phyloP scores from a whole-genome alignment of 1,140 invertebrate species.

The Drosophila melanica region DNA sequence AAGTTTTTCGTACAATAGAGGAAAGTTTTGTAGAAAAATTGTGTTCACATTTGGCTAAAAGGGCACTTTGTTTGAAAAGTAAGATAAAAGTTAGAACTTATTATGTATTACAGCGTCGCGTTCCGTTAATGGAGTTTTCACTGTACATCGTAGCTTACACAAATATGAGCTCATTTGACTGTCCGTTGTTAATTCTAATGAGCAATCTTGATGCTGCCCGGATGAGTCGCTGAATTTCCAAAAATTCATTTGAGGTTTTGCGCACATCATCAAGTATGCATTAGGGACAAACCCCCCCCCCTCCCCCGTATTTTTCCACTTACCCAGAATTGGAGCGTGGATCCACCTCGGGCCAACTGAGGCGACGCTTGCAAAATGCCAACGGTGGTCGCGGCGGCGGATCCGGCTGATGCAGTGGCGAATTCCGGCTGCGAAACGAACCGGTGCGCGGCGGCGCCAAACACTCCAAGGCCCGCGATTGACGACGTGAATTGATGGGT shows the following conservation, averaged over 20 bases:
- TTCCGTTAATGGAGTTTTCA: too few species aligned
- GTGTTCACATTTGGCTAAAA: too few species aligned
- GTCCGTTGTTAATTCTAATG: slow-evolving; percentile 59
- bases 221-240: slow-evolving; percentile 31
- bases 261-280: slow-evolving; percentile 71
- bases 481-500: slow-evolving; percentile 79
- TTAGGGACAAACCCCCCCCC: slow-evolving; percentile 13
- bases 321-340: slow-evolving; percentile 91
- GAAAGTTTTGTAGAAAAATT: too few species aligned
- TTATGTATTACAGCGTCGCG: too few species aligned
- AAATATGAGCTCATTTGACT: not conserved
- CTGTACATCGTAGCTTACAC: not conserved
- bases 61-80: too few species aligned
- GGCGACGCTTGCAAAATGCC: slow-evolving; percentile 89
- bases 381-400: slow-evolving; percentile 86
- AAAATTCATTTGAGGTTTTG: slow-evolving; percentile 56
- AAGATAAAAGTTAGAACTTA: too few species aligned
- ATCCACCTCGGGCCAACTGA: slow-evolving; percentile 93
- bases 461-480: slow-evolving; percentile 86
- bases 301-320: slow-evolving; percentile 78
- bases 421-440: slow-evolving; percentile 86
- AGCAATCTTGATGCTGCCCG: slow-evolving; percentile 27
- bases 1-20: too few species aligned
- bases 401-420: slow-evolving; percentile 84
- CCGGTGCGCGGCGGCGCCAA: slow-evolving; percentile 86